A percentile compares a stretch with the other conserved stretches of the same genome.
These are phyloP conservation scores for Peromyscus nudipes DNA, from an alignment of 2,797 vertebrate species.

Conservation along the genomic window DNA sequence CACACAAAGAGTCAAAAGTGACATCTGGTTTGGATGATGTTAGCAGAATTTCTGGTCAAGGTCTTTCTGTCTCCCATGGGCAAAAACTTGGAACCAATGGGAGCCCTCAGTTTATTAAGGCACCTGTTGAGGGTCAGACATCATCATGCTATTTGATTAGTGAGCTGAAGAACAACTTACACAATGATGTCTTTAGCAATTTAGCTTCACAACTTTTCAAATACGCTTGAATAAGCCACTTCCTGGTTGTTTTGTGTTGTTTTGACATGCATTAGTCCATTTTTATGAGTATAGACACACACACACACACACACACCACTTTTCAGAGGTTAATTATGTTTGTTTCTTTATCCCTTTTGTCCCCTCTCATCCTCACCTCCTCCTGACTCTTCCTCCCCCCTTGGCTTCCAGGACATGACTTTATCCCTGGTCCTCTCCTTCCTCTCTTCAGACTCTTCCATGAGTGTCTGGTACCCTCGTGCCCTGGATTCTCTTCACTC, in stretches of 20 bases:
- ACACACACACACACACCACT: background rate
- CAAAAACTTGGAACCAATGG: background rate
- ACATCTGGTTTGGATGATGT: background rate
- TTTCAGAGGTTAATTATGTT: background rate
- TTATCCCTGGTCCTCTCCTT: background rate
- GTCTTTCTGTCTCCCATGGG: conserved; percentile 13
- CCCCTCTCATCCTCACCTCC: background rate
- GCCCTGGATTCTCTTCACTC: background rate
- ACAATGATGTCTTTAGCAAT: background rate
- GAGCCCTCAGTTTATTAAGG: background rate
- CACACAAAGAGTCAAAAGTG: conserved; percentile 15
- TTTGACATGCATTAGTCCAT: background rate
- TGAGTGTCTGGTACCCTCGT: background rate
- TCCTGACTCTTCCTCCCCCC: background rate
- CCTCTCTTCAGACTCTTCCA: background rate
- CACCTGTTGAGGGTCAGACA: background rate
- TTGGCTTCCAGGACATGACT: background rate
- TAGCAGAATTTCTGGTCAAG: background rate
- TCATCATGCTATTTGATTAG: background rate
- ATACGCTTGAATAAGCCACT: background rate
- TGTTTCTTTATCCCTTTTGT: background rate
- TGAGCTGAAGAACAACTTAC: background rate
- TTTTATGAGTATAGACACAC: background rate
- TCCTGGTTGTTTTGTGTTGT: background rate
- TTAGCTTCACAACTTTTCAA: background rate